A percentile compares a stretch with the other conserved stretches of the same genome.
Conservation (phyloP, 2,797 vertebrate genomes). For the Hapalemur alaotrensis region DNA sequence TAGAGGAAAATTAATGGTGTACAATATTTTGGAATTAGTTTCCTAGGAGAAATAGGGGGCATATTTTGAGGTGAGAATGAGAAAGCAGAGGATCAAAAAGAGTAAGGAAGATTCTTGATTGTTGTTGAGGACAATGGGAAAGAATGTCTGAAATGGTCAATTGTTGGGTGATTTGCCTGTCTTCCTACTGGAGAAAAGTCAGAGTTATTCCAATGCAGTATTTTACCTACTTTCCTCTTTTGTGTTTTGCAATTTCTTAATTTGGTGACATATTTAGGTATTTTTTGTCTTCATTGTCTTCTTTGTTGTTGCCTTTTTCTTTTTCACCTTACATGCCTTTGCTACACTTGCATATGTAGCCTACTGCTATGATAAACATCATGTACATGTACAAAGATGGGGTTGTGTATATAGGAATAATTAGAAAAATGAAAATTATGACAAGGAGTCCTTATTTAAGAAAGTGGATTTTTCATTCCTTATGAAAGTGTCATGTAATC, state of each 20-base stretch:
- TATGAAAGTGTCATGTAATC: not conserved
- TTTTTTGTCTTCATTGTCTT: not conserved
- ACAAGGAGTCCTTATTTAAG: not conserved
- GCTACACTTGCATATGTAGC: not conserved
- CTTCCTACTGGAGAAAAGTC: not conserved
- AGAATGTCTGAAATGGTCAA: not conserved
- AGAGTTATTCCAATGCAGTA: not conserved
- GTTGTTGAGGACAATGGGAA: not conserved
- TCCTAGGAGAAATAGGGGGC: not conserved
- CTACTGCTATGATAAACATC: not conserved
- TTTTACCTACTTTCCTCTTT: not conserved
- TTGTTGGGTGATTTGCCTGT: not conserved
- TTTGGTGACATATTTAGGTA: not conserved
- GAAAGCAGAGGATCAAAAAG: not conserved
- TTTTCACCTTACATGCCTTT: not conserved
- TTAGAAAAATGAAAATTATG: not conserved
- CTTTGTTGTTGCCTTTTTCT: not conserved
- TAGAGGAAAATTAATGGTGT: not conserved
- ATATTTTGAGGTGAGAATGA: not conserved
- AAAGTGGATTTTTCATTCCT: not conserved
- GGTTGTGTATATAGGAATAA: not conserved
- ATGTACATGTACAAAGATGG: not conserved
- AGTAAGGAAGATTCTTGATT: not conserved
- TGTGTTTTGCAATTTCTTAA: not conserved
- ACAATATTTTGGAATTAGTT: not conserved